Base-by-base conservation (phyloP, 2,888 invertebrate species). In the Allophyes oxyacanthae region DNA sequence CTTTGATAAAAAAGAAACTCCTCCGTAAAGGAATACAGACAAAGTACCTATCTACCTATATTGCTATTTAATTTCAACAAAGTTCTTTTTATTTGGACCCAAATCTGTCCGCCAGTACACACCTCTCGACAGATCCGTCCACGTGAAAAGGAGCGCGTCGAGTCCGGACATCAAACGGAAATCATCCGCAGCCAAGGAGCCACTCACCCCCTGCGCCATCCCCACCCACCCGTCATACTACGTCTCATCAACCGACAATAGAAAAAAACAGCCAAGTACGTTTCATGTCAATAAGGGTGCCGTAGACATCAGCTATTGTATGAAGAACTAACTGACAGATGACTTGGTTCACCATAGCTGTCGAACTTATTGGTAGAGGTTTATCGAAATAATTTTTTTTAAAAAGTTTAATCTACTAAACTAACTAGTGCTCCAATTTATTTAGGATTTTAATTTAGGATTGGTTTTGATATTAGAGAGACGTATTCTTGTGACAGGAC, bases 101-200 rank as follows among this genome's bases (percentile, higher is more conserved):
- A 61, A 64, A 38, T 30, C 13, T 15, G 13, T 33, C 32, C 10
- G 34, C 38, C 37, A 51, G 11, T 45, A 45, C 14, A 41, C 14
- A 11, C 6, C 41, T 37, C 34, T 61, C 38, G 15, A 38, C 15
- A 38, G 15, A 45, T 30, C 52, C 32, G 54, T 40, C 38, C 44
- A 14, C 33, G 34, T 14, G n/a, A 28, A 37, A 36, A 26, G 26
- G 20, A 13, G 42, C 52, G 41, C 34, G 25, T 10, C 43, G 28
- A 25, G 11, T 28, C 28, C 54, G 36, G 32, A 50, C 33, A 48
- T 70, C 54, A 63, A 62, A 70, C 49, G 55, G 57, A 62, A 58
- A 59, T 74, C 50, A 65, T 42, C 57, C 42, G 37, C 57, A 63
- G 56, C 37, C 40, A 41, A 43, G 25, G 60, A 52, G 46, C 37